Conservation (phyloP, 2,113 vertebrate species). For the Arizona elegans region DNA sequence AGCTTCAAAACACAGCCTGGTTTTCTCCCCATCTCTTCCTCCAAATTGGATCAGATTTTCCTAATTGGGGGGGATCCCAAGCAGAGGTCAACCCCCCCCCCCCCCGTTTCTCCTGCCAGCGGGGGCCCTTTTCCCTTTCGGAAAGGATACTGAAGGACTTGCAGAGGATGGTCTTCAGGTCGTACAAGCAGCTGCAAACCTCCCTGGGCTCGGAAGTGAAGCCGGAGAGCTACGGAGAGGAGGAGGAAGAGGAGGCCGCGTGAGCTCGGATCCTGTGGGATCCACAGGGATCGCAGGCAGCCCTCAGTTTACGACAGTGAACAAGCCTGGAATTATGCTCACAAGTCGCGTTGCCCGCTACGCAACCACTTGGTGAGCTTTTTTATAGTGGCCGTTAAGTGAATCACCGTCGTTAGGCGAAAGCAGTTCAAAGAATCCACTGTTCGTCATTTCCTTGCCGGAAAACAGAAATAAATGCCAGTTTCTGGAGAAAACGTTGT, state of each 20-base stretch:
- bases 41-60: not conserved
- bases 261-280: not conserved
- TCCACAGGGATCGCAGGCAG: too few species aligned
- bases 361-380: too few species aligned
- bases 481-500: too few species aligned
- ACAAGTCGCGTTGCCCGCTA: too few species aligned
- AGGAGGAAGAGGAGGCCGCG: too few species aligned
- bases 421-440: too few species aligned
- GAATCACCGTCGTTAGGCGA: too few species aligned
- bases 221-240: constrained; percentile 81
- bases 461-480: too few species aligned
- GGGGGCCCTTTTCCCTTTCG: accelerated
- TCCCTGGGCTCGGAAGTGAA: constrained; percentile 94
- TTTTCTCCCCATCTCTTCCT: not conserved
- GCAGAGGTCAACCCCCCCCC: not conserved
- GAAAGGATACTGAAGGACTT: constrained; percentile 93
- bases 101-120: not conserved
- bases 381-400: too few species aligned
- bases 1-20: not conserved
- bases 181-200: constrained; percentile 94
- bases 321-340: too few species aligned
- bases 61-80: not conserved
- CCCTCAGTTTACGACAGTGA: too few species aligned
- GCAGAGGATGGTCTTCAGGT: constrained; percentile 90
- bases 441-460: too few species aligned